Evolutionary conservation across 2,797 vertebrate species (phyloP).

Genomic region (Manis pentadactyla): DNA sequence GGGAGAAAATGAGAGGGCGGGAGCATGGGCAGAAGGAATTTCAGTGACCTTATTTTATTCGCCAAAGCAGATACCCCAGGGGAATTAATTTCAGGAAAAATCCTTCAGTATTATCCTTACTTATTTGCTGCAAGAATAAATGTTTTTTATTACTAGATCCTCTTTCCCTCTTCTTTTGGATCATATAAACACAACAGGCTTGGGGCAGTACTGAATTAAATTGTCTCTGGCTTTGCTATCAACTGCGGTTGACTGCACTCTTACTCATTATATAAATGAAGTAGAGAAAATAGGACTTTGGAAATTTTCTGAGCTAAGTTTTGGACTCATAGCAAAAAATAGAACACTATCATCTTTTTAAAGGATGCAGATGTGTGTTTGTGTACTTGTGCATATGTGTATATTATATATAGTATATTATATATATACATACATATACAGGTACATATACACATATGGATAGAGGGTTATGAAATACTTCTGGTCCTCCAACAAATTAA

Average conservation of each 20-base stretch:
- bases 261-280: constrained; percentile 52
- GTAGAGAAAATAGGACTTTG: constrained; percentile 57
- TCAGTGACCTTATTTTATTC: constrained; percentile 17
- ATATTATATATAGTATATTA: not conserved
- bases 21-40: constrained; percentile 41
- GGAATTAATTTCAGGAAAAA: constrained; percentile 65
- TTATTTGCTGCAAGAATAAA: not conserved
- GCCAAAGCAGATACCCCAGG: not conserved
- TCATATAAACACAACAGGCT: constrained; percentile 51
- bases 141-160: not conserved
- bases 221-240: not conserved
- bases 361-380: not conserved
- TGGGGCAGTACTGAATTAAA: constrained; percentile 3
- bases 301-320: not conserved
- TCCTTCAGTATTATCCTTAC: not conserved
- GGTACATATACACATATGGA: not conserved
- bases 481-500: constrained; percentile 27
- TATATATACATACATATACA: not conserved
- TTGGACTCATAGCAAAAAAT: rapidly evolving
- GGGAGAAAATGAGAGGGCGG: not conserved
- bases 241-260: not conserved
- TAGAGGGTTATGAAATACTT: not conserved
- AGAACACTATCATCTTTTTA: constrained; percentile 53
- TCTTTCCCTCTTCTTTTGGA: constrained; percentile 16
- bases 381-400: not conserved